Conservation (phyloP, 2,797 vertebrate species). For the Acanthis flammea region DNA sequence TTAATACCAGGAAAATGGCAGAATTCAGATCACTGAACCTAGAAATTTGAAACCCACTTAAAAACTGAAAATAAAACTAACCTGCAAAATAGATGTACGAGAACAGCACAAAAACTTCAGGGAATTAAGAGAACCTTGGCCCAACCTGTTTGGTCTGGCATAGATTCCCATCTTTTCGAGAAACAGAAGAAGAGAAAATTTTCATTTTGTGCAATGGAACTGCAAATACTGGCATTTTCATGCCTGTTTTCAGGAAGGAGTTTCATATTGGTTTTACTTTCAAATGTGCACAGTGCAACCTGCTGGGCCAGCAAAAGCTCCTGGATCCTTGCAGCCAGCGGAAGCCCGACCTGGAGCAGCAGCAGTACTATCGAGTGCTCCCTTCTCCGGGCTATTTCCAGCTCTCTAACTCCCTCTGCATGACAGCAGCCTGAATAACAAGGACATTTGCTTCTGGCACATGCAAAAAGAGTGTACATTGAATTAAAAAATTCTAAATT, state of each 20-base stretch:
- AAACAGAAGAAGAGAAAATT: neutral
- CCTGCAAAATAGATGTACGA: accelerated
- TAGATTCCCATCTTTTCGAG: neutral
- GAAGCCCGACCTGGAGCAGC: conserved; percentile 67
- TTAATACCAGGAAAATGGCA: neutral
- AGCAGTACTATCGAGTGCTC: conserved; percentile 64
- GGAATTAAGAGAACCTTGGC: neutral
- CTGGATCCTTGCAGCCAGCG: accelerated
- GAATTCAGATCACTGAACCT: neutral
- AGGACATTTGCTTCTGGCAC: conserved; percentile 68
- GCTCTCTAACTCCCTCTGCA: conserved; percentile 83
- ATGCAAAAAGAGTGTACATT: neutral
- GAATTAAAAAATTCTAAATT: accelerated
- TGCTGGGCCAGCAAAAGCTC: neutral
- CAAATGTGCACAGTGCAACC: neutral
- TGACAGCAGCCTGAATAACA: conserved; percentile 71
- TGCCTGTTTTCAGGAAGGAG: neutral
- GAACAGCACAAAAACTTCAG: neutral
- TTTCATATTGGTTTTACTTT: neutral
- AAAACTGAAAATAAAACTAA: neutral
- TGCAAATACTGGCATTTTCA: neutral
- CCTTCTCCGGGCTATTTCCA: conserved; percentile 57
- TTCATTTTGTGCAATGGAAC: neutral
- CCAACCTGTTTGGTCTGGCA: neutral
- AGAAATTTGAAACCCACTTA: neutral